A percentile compares a stretch with the other conserved stretches of the same genome.
Conservation (phyloP, 2,888 invertebrate genomes). For the Colostygia pectinataria region DNA sequence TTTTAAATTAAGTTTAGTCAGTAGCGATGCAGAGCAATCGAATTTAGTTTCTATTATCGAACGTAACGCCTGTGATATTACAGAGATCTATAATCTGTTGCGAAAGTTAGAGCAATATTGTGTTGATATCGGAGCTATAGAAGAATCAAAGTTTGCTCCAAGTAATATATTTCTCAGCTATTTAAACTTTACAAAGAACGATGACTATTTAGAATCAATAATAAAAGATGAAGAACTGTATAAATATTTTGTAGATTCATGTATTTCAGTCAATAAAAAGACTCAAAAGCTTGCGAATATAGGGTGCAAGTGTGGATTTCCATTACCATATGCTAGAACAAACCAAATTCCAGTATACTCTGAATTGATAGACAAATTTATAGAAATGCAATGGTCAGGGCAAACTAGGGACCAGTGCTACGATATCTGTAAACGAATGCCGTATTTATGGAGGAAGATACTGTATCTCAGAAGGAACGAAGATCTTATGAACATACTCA, state of each 20-base stretch:
- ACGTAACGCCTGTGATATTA: constrained; percentile 75
- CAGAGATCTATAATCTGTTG: constrained; percentile 65
- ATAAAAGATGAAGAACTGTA: constrained; percentile 69
- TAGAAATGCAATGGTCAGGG: constrained; percentile 74
- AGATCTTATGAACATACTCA: constrained; percentile 76
- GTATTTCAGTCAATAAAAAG: constrained; percentile 80
- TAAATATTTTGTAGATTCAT: constrained; percentile 81
- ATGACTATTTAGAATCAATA: constrained; percentile 55
- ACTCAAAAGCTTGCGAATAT: constrained; percentile 62
- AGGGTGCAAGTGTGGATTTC: constrained; percentile 84
- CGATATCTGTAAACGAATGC: constrained; percentile 82
- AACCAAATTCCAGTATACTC: constrained; percentile 74
- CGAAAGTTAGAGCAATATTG: constrained; percentile 71
- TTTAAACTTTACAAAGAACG: constrained; percentile 53
- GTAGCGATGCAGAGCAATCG: constrained; percentile 63
- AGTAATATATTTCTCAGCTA: constrained; percentile 72
- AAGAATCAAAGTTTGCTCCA: constrained; percentile 69
- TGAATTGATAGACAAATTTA: constrained; percentile 81
- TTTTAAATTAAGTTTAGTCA: constrained; percentile 71
- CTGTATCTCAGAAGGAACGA: constrained; percentile 75
- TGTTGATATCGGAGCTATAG: constrained; percentile 58
- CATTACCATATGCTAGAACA: constrained; percentile 76
- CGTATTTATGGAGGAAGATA: constrained; percentile 85
- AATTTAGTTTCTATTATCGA: constrained; percentile 73
- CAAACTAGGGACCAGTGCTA: constrained; percentile 72